phyloP scores from a whole-genome alignment of 2,113 vertebrate genomes.

The Rhea americana region DNA sequence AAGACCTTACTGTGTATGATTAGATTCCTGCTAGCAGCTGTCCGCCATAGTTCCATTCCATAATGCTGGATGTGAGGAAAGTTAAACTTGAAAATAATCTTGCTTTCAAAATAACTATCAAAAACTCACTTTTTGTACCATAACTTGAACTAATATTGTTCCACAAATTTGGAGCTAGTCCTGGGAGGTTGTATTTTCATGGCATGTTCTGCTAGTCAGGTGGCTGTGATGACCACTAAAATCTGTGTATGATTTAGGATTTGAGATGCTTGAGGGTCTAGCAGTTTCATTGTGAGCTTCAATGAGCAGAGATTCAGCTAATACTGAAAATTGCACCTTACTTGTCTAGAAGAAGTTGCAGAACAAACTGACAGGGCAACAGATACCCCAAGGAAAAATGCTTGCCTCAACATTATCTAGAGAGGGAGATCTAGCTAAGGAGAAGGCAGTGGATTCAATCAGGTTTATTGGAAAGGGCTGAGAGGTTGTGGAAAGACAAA shows the following conservation, averaged over 20 bases:
- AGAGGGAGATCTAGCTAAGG: neutral
- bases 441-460: neutral
- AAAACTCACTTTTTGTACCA: neutral
- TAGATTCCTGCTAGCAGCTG: neutral
- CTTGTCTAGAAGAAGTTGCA: neutral
- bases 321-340: neutral
- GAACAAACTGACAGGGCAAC: neutral
- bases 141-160: neutral
- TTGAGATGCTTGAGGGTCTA: neutral
- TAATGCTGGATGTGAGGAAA: neutral
- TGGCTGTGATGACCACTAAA: neutral
- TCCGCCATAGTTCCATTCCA: neutral
- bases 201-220: fast-evolving
- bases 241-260: neutral
- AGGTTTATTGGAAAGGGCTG: neutral
- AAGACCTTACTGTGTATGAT: neutral
- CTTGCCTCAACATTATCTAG: neutral
- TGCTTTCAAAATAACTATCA: neutral
- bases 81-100: neutral
- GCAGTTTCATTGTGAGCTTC: neutral
- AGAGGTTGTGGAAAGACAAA: neutral
- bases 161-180: neutral
- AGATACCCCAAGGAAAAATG: neutral
- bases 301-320: neutral
- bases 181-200: neutral